Evolutionary conservation across 2,888 invertebrate species (phyloP).

Genomic region (Melanophora roralis): DNA sequence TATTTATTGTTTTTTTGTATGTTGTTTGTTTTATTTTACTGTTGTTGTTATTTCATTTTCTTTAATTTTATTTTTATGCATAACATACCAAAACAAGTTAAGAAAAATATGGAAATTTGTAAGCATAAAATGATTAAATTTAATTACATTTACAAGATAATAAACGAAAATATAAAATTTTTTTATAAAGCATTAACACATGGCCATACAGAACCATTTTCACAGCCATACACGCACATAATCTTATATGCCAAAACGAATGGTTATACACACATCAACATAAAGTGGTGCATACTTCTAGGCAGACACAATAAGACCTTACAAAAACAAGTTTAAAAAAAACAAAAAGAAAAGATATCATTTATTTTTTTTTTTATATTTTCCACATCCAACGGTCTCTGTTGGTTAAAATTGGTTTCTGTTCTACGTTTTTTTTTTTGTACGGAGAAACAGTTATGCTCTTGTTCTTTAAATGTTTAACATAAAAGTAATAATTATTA

Average conservation of each 20-base stretch:
- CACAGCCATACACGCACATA: not conserved
- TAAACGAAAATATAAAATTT: conserved; percentile 58
- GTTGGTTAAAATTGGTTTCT: conserved; percentile 19
- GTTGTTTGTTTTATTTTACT: too few species aligned
- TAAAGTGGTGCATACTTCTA: conserved; percentile 4
- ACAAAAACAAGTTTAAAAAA: conserved; percentile 20
- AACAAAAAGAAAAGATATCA: not conserved
- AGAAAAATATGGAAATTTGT: conserved; percentile 44
- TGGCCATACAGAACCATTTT: conserved; percentile 44
- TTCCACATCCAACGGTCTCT: not conserved
- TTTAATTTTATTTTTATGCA: not conserved
- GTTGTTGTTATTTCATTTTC: not conserved
- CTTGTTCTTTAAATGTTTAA: conserved; percentile 55
- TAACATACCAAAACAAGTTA: not conserved
- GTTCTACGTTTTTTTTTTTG: conserved; percentile 21
- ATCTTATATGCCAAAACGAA: not conserved
- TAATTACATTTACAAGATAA: conserved; percentile 61
- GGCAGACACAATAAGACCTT: conserved; percentile 24
- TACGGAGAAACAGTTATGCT: not conserved
- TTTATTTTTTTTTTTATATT: too few species aligned
- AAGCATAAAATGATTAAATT: conserved; percentile 58
- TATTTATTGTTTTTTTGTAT: conserved; percentile 26
- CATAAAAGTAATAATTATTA: conserved; percentile 63
- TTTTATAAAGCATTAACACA: conserved; percentile 56
- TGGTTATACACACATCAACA: not conserved